A percentile compares a stretch with the other conserved stretches of the same genome.
These are phyloP conservation scores for Propithecus coquereli DNA, from an alignment of 2,113 vertebrate genomes.

Conservation along the genomic window DNA sequence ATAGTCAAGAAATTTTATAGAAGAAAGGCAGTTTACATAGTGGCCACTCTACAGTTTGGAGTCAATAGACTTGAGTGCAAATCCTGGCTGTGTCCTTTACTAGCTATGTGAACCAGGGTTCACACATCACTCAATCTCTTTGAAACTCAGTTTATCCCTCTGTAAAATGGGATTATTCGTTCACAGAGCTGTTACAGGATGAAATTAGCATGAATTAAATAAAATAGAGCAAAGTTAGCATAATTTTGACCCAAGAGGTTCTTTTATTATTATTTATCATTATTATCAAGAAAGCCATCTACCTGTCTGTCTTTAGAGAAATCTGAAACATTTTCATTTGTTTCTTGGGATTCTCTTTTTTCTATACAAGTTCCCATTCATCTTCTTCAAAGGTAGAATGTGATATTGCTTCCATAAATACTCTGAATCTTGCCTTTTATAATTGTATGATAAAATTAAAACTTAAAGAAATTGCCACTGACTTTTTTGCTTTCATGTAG, in stretches of 20 bases:
- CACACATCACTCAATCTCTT: not conserved
- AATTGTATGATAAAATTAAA: not conserved
- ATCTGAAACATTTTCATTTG: not conserved
- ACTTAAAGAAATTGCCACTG: not conserved
- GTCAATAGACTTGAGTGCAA: not conserved
- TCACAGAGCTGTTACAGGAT: not conserved
- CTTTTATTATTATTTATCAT: not conserved
- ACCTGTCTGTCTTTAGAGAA: not conserved
- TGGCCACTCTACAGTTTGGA: not conserved
- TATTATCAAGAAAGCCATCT: not conserved
- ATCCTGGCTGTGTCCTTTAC: not conserved
- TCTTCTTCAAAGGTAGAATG: not conserved
- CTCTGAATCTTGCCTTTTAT: not conserved
- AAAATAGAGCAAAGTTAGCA: not conserved
- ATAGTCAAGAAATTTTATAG: not conserved
- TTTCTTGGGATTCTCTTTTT: not conserved
- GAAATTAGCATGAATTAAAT: not conserved
- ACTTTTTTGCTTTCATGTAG: not conserved
- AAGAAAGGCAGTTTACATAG: not conserved
- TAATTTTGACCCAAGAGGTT: not conserved
- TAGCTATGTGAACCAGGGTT: not conserved
- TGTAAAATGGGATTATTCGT: not conserved
- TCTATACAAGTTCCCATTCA: not conserved
- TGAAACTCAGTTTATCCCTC: not conserved
- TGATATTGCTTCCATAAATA: not conserved